Evolutionary conservation across 2,113 vertebrate genomes (phyloP), one percentile per base, ranked within the genome.

Genomic region (Elachura formosa): DNA sequence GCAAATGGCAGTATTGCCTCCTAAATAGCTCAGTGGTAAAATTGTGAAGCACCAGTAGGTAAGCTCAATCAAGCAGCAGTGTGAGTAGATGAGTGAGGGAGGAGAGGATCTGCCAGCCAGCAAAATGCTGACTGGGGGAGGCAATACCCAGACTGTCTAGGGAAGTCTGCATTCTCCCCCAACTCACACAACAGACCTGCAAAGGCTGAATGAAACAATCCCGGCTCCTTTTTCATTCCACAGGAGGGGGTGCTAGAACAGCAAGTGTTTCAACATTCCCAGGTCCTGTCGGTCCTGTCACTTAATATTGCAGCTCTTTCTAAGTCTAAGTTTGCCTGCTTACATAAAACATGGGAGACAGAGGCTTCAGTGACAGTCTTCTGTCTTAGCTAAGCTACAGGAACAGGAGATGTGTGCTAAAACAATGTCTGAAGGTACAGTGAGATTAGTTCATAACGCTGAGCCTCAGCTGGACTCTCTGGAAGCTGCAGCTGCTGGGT

Each of bases 401-500:
- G 87, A 92, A 76, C 36, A 76, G 82, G 48, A 63, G 48, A 85
- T 61, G 46, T 6, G 62, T 76, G 72, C 82, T 93, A 49, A 85
- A 96, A 88, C 1, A 24, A 67, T 67, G 88, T 93, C 94, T 93
- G 93, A 94, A 94, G 95, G 75, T 84, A 90, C 76, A 89, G 81
- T 41, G 85, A 93, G 85, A 96, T 94, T 94, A 95, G 93, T 94
- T 97, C 75, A 61, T 49, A 89, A 83, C 48, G 74, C 84, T 80
- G 82, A 96, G 87, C 68, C 85, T 93, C 93, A 96, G 92, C 87
- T 95, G 93, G 87, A 81, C 90, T 86, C 71, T 80, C 85, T 95
- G 93, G 90, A 94, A 95, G 76, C 59, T 96, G 93, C 93, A 96
- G 94, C 83, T 93, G 88, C 92, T 90, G 83, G 61, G 56, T 86